Evolutionary conservation across 2,888 invertebrate genomes (phyloP), one percentile per base, ranked within the genome.

Genomic region (Lepidocyrtinus sp.): DNA sequence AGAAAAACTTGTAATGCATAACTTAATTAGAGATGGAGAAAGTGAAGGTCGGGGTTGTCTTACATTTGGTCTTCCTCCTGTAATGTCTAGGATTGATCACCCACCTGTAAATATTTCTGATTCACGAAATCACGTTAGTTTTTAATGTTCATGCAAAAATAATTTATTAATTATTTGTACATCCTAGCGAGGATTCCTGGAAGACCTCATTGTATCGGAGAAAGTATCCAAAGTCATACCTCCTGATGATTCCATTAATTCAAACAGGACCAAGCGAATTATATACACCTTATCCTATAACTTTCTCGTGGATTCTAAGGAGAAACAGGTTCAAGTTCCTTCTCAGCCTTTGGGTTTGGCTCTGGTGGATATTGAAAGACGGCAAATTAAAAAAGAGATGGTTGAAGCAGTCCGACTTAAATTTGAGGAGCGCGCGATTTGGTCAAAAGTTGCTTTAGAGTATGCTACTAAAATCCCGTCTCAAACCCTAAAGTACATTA

Each of bases 401-500:
- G 61, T 84, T 3, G 82, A 83, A n/a, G 26, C 36, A 24, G 65
- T 86, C 7, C 77, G 82, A 25, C 63, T 77, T 50, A 64, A 94
- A 7, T 98, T 98, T 89, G 92, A 95, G 70, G 92, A 95, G 73
- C 91, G 95, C 71, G 98, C 98, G 0, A 92, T 99, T 84, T 98
- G 97, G 96, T 94, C 96, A 0, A 92, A 93, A 86, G 92, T 93
- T 86, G 95, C 94, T 0, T 88, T 99, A 15, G 89, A 92, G 72
- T 92, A 91, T 87, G 90, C 91, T 63, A 92, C 93, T 0, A 92
- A 92, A 70, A 89, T 93, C 59, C 89, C 91, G 0, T 87, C 89
- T 0, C 91, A 92, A 15, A 92, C 92, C 71, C 87, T 96, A 0
- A 96, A 94, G 89, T 91, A 92, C 75, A 91, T 97, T 15, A 90